Conservation (phyloP, 2,113 vertebrate species). For the Sphyrna mokarran region DNA sequence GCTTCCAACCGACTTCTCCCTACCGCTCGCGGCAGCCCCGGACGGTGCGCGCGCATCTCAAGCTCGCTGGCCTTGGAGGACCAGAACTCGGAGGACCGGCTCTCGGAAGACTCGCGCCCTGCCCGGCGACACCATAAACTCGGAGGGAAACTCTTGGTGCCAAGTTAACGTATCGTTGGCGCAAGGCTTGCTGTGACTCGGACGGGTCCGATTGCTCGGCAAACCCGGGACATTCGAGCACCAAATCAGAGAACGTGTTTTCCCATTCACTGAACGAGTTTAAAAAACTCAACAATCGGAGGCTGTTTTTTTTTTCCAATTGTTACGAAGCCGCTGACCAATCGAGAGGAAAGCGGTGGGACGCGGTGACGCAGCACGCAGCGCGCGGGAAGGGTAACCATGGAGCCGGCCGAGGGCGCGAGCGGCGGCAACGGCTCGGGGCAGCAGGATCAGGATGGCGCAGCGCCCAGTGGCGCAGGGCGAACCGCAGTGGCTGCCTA, state of each 20-base stretch:
- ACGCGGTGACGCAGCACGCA: neutral
- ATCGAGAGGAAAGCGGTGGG: neutral
- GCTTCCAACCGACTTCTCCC: neutral
- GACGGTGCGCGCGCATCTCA: neutral
- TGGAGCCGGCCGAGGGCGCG: neutral
- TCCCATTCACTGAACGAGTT: neutral
- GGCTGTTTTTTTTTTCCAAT: neutral
- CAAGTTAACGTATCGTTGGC: neutral
- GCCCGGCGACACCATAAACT: too few relatives aligned
- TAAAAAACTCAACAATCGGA: neutral
- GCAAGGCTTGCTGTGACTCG: neutral
- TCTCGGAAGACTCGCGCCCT: too few relatives aligned
- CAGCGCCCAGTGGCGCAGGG: neutral
- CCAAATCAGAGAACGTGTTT: neutral
- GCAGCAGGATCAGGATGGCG: neutral
- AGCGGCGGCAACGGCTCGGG: too few relatives aligned
- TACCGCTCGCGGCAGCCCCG: neutral
- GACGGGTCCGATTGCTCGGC: too few relatives aligned
- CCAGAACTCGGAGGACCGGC: neutral
- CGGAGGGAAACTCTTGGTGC: neutral
- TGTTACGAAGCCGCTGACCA: neutral
- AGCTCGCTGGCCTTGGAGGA: neutral
- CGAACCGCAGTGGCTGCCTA: neutral
- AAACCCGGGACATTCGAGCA: neutral
- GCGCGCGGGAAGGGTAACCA: neutral